Conservation (phyloP, 2,113 vertebrate species). For the Aegotheles bennettii region DNA sequence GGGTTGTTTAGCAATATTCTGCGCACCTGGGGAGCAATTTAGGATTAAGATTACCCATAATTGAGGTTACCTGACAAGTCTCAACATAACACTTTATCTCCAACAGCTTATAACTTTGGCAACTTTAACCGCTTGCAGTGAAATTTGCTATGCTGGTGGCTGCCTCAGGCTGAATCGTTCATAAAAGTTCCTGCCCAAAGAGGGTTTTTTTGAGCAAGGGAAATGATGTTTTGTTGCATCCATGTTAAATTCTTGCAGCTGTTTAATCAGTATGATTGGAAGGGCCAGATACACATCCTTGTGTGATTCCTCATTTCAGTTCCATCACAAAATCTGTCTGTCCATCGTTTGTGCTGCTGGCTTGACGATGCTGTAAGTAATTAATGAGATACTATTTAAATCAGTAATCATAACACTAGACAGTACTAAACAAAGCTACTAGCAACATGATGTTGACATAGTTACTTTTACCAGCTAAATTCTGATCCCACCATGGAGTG, state of each 20-base stretch:
- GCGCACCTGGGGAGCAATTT: accelerated
- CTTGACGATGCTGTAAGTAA: background rate
- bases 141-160: background rate
- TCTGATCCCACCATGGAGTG: background rate
- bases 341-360: background rate
- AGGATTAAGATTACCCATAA: background rate
- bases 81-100: background rate
- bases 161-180: background rate
- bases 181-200: background rate
- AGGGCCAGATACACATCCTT: background rate
- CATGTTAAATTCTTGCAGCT: background rate
- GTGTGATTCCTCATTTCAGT: background rate
- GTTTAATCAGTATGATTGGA: background rate
- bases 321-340: too few relatives aligned
- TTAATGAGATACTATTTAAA: background rate
- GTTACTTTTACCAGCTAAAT: background rate
- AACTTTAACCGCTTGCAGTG: background rate
- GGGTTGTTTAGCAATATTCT: background rate
- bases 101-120: accelerated
- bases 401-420: background rate
- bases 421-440: background rate
- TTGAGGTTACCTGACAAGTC: background rate
- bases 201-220: background rate
- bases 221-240: background rate
- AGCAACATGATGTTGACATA: accelerated